A percentile compares a stretch with the other conserved stretches of the same genome.
Conservation (phyloP, 1,140 invertebrate genomes). For the Amyelois transitella region DNA sequence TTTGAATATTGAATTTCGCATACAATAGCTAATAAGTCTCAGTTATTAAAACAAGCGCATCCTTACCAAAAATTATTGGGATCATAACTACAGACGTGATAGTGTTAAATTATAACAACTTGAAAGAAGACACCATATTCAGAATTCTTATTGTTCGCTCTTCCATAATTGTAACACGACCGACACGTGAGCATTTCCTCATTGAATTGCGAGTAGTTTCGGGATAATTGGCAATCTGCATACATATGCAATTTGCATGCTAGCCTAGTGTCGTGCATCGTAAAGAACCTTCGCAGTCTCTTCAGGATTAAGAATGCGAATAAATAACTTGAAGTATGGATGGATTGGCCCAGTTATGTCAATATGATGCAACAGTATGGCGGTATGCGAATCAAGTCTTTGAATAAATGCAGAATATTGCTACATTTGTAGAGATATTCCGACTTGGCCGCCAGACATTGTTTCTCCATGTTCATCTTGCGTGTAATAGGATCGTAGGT, state of each 20-base stretch:
- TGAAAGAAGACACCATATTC: no score
- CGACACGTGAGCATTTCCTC: no score
- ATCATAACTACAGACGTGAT: no score
- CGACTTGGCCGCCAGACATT: neutral
- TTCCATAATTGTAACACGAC: neutral
- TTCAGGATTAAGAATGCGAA: neutral
- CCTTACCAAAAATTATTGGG: no score
- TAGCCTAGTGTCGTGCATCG: neutral
- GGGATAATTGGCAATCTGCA: neutral
- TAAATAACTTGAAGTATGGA: conserved; percentile 2
- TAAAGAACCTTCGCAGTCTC: neutral
- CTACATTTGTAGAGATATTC: neutral
- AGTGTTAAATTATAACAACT: no score
- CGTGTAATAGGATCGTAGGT: neutral
- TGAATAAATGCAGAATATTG: conserved; percentile 1
- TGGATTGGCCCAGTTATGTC: conserved; percentile 11
- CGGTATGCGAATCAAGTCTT: conserved; percentile 4
- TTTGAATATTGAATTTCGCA: no score
- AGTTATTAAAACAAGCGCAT: no score
- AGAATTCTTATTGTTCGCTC: neutral
- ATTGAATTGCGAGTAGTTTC: neutral
- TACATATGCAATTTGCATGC: neutral
- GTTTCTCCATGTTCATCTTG: neutral
- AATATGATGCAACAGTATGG: conserved; percentile 9
- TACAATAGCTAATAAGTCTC: no score